Percentiles rank a stretch among this genome's conserved stretches.
Evolutionary conservation across 2,797 vertebrate genomes (phyloP).

Genomic region (Thunnus albacares): DNA sequence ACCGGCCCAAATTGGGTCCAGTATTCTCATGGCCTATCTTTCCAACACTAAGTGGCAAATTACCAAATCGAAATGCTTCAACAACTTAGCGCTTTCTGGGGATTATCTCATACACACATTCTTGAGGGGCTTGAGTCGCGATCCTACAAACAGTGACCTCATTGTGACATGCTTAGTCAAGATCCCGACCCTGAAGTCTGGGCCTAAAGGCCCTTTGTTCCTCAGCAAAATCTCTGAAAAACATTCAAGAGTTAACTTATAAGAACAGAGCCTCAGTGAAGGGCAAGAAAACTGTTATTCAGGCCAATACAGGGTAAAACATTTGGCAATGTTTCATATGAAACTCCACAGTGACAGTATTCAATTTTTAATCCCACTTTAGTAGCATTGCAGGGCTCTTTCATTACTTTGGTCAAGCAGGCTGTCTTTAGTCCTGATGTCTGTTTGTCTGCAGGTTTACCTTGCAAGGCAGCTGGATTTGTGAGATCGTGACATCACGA

Average conservation of each 20-base stretch:
- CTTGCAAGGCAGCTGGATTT: too few species aligned
- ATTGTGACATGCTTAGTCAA: constrained; percentile 76
- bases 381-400: not conserved
- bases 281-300: constrained; percentile 63
- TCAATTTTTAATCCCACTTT: constrained; percentile 10
- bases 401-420: not conserved
- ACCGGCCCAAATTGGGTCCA: constrained; percentile 53
- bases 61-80: constrained; percentile 68
- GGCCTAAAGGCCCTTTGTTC: constrained; percentile 79
- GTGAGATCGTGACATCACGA: too few species aligned
- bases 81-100: constrained; percentile 62
- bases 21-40: constrained; percentile 56
- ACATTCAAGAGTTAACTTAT: constrained; percentile 55
- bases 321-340: constrained; percentile 10
- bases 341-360: constrained; percentile 5
- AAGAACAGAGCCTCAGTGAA: constrained; percentile 32
- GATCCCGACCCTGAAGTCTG: constrained; percentile 51
- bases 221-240: constrained; percentile 65
- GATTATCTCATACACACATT: constrained; percentile 80
- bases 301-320: constrained; percentile 1
- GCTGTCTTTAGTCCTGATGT: not conserved
- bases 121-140: constrained; percentile 69
- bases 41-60: constrained; percentile 52
- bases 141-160: constrained; percentile 74
- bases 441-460: not conserved